Percentiles rank a stretch among this genome's conserved stretches.
These are phyloP conservation scores for Sipha flava DNA, from an alignment of 1,140 invertebrate genomes.

Conservation along the genomic window DNA sequence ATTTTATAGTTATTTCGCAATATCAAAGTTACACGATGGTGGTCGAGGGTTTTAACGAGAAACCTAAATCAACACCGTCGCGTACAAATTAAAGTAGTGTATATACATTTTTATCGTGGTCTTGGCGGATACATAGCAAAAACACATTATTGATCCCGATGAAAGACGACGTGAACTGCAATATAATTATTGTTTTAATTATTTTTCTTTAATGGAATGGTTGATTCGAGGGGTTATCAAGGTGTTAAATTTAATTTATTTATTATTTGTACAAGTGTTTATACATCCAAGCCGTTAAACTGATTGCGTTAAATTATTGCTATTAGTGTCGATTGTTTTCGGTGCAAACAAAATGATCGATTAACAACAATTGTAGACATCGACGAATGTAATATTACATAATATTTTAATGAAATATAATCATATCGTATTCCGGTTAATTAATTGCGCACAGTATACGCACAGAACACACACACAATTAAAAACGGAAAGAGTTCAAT, in stretches of 20 bases:
- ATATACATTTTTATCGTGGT: background rate
- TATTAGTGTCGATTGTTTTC: background rate
- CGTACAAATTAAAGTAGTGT: too few relatives aligned
- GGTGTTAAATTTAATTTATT: background rate
- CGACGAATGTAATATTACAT: too few relatives aligned
- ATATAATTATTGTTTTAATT: slow-evolving; percentile 3
- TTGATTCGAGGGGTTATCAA: background rate
- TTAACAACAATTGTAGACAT: background rate
- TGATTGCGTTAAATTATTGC: background rate
- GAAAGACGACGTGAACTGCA: background rate
- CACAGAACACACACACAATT: too few relatives aligned
- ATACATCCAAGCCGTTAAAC: background rate
- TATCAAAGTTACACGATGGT: background rate
- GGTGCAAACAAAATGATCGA: background rate
- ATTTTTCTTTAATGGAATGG: background rate
- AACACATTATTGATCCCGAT: background rate
- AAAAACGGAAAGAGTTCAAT: too few relatives aligned
- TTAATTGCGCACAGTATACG: too few relatives aligned
- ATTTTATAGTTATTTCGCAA: too few relatives aligned
- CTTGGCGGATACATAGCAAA: background rate
- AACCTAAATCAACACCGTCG: background rate
- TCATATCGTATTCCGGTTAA: too few relatives aligned
- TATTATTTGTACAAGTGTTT: background rate
- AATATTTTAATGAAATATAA: too few relatives aligned
- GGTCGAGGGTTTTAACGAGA: background rate